These are phyloP conservation scores for Lethrus apterus DNA, from an alignment of 1,140 invertebrate species.

Conservation along the genomic window DNA sequence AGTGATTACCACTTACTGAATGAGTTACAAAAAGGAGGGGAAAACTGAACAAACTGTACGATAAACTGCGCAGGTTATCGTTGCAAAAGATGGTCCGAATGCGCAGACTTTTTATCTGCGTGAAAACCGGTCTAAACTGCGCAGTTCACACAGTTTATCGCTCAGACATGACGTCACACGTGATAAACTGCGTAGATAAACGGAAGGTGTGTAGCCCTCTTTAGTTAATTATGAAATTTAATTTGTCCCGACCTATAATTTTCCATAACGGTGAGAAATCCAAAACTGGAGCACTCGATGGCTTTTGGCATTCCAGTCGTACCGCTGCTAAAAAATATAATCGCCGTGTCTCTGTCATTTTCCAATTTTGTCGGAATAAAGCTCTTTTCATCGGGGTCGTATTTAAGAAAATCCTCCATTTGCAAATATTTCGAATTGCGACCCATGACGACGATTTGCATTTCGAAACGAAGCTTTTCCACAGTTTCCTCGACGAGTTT, in stretches of 20 bases:
- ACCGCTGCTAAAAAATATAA: conserved; percentile 51
- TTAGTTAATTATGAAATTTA: not conserved
- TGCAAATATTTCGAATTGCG: conserved; percentile 14
- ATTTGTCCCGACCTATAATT: not conserved
- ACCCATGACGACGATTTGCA: conserved; percentile 34
- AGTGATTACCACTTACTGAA: no score
- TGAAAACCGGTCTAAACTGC: no score
- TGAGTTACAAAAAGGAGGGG: no score
- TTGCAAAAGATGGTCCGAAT: no score
- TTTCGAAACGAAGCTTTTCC: conserved; percentile 20
- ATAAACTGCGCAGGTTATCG: no score
- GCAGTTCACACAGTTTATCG: no score
- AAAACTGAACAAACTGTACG: no score
- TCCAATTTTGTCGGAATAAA: conserved; percentile 8
- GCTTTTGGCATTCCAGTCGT: conserved; percentile 69
- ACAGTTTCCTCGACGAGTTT: conserved; percentile 23
- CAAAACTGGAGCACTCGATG: conserved; percentile 34
- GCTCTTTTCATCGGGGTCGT: conserved; percentile 13
- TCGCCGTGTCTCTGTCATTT: conserved; percentile 19
- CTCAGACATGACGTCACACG: no score
- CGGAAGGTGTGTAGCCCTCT: no score
- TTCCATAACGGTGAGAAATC: not conserved
- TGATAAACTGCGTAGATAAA: no score
- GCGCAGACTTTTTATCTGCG: no score
- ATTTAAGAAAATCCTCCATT: conserved; percentile 26